A percentile compares a stretch with the other conserved stretches of the same genome.
phyloP scores from a whole-genome alignment of 2,888 invertebrate genomes.

The Panopea generosa region DNA sequence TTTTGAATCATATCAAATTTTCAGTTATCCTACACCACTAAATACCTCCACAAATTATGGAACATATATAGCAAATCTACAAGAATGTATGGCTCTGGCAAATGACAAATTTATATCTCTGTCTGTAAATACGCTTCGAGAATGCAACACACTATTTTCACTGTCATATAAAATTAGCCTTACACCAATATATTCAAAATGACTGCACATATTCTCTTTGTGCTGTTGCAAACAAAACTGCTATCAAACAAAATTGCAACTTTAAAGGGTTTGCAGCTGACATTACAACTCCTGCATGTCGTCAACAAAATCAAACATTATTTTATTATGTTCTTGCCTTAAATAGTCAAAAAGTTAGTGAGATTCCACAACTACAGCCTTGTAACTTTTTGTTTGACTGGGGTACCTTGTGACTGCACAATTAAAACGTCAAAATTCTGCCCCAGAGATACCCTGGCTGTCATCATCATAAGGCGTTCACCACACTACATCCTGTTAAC shows the following conservation, averaged over 20 bases:
- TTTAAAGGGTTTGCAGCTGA: conserved; percentile 6
- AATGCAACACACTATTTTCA: conserved; percentile 1
- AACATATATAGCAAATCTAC: conserved; percentile 1
- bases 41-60: conserved; percentile 4
- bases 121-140: not conserved
- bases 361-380: too few relatives aligned
- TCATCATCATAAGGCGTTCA: too few relatives aligned
- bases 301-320: conserved; percentile 14
- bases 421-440: too few relatives aligned
- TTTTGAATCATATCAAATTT: conserved; percentile 8
- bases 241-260: conserved; percentile 2
- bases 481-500: too few relatives aligned
- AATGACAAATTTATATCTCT: not conserved
- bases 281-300: not conserved
- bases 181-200: not conserved
- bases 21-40: conserved; percentile 6
- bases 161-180: conserved; percentile 5
- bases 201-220: conserved; percentile 5
- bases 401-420: too few relatives aligned
- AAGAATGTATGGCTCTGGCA: not conserved
- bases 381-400: too few relatives aligned
- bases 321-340: not conserved
- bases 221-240: not conserved
- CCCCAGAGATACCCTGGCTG: too few relatives aligned
- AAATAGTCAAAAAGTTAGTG: not conserved